Evolutionary conservation across 2,113 vertebrate species (phyloP), one percentile per base, ranked within the genome.

Genomic region (Anoplopoma fimbria): DNA sequence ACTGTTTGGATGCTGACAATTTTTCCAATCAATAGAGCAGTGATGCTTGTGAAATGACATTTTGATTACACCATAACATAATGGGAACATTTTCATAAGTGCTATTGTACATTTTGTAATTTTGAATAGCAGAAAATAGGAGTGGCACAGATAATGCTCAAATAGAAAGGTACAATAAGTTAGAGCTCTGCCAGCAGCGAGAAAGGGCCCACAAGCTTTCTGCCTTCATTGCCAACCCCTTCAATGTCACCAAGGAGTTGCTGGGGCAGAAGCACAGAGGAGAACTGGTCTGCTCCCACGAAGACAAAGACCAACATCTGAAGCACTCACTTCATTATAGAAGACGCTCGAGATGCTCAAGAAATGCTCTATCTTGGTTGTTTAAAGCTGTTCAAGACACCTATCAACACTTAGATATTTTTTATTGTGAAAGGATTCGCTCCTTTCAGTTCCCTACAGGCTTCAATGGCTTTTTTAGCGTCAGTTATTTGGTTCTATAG

Each of bases 1-100:
- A 33, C 25, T 57, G 25, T 68, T 62, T 79, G 13, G 38, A 69
- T 47, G 62, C 45, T 0, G 5, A 29, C 40, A 27, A 19, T 55
- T 7, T 62, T 84, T 84, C 70, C 49, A 75, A 65, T 70, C 64
- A 87, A 75, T 65, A 58, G 33, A 65, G 69, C 49, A 51, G 31
- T 21, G 58, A 51, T 64, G 49, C 75, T 70, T 60, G 49, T 23
- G 5, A 71, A 78, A 79, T 45, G 9, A 72, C 38, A 42, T 81
- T 80, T 69, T 33, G 45, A 84, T 87, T 87, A 78, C 38, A 65
- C 17, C 33, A 8, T 9, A 12, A 71, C 40, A 38, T 34, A 75
- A 61, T 34, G 25, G 49, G 23, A 27, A 23, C 33, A 71, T 76
- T 71, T 67, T 36, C 45, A 23, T 12, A 36, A 84, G 33, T 57